These are phyloP conservation scores for Cotesia glomerata DNA, from an alignment of 1,140 invertebrate genomes.

Conservation along the genomic window DNA sequence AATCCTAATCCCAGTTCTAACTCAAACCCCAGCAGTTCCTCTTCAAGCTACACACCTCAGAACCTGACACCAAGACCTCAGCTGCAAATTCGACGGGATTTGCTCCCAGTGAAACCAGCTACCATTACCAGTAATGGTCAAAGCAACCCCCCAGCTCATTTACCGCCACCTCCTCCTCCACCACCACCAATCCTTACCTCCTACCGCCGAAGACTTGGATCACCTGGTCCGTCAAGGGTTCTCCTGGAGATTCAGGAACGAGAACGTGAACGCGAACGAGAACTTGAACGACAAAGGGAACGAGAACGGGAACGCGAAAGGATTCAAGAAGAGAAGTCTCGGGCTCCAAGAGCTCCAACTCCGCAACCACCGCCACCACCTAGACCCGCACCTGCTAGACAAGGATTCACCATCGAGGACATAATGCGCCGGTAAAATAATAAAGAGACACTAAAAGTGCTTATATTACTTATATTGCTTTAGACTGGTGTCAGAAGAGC, in stretches of 20 bases:
- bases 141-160: conserved; percentile 56
- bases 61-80: conserved; percentile 65
- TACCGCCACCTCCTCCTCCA: conserved; percentile 59
- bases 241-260: conserved; percentile 6
- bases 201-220: conserved; percentile 55
- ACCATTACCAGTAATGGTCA: conserved; percentile 52
- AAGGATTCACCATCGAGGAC: conserved; percentile 62
- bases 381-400: conserved; percentile 53
- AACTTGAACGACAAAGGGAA: conserved; percentile 43
- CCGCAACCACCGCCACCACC: conserved; percentile 61
- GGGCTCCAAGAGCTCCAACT: conserved; percentile 50
- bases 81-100: conserved; percentile 74
- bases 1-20: conserved; percentile 37
- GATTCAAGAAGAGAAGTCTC: conserved; percentile 44
- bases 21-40: conserved; percentile 33
- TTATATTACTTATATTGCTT: background rate
- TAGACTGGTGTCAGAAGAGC: background rate
- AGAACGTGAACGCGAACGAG: conserved; percentile 33
- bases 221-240: conserved; percentile 49
- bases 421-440: conserved; percentile 58
- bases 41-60: conserved; percentile 60
- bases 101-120: conserved; percentile 67
- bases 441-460: background rate
- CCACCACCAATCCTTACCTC: conserved; percentile 58
- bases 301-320: conserved; percentile 31